phyloP scores from a whole-genome alignment of 2,797 vertebrate species.

The Chrysocyon brachyurus region DNA sequence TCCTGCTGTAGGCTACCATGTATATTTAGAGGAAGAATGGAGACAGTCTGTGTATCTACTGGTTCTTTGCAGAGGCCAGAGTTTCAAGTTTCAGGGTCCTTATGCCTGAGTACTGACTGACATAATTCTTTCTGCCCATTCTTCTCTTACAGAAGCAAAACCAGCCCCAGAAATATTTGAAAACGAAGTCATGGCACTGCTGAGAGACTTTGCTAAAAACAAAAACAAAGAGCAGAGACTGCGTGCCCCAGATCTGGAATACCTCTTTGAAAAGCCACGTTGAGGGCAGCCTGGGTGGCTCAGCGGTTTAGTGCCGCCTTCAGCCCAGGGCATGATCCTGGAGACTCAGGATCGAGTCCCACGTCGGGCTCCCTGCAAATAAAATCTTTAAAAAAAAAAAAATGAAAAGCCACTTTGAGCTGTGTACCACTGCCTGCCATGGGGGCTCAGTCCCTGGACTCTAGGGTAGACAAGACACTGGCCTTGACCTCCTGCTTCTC shows the following conservation, averaged over 20 bases:
- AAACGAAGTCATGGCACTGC: slow-evolving; percentile 94
- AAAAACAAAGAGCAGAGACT: slow-evolving; percentile 95
- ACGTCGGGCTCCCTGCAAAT: too few species aligned
- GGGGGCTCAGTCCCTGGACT: fast-evolving
- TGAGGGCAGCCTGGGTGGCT: not conserved
- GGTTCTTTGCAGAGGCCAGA: not conserved
- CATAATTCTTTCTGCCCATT: not conserved
- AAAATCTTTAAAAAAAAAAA: too few species aligned
- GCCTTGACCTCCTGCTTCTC: not conserved
- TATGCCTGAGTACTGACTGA: not conserved
- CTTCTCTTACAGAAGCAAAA: slow-evolving; percentile 90
- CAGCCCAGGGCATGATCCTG: too few species aligned
- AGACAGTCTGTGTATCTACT: not conserved
- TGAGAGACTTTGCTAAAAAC: slow-evolving; percentile 96
- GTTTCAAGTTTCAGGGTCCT: fast-evolving
- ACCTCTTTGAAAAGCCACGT: slow-evolving; percentile 88
- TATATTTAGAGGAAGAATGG: not conserved
- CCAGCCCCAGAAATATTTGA: slow-evolving; percentile 93
- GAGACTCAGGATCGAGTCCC: too few species aligned
- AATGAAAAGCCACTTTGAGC: slow-evolving; percentile 74
- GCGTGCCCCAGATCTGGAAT: slow-evolving; percentile 95
- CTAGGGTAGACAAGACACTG: not conserved
- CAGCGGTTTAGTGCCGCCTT: too few species aligned
- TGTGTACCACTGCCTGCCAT: fast-evolving
- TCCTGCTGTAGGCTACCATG: fast-evolving